phyloP scores from a whole-genome alignment of 2,797 vertebrate genomes.

The Sebastes trivittatus region DNA sequence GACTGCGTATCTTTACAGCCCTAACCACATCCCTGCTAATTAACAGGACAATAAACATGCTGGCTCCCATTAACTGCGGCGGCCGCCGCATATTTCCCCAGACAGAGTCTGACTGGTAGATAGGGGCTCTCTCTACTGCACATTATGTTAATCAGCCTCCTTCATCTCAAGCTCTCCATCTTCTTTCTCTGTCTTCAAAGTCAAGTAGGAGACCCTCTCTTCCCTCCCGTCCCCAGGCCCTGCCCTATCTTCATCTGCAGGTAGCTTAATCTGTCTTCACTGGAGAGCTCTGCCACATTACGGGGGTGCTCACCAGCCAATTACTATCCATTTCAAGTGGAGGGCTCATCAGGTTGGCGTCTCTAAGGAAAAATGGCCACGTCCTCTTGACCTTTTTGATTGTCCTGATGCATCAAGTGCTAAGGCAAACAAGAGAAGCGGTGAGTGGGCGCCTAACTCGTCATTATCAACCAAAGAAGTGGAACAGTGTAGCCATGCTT shows the following conservation, averaged over 20 bases:
- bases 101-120: conserved; percentile 60
- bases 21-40: conserved; percentile 73
- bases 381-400: conserved; percentile 67
- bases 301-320: conserved; percentile 58
- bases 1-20: conserved; percentile 54
- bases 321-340: conserved; percentile 63
- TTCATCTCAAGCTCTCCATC: conserved; percentile 54
- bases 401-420: conserved; percentile 48
- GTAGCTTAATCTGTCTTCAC: conserved; percentile 55
- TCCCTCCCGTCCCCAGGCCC: conserved; percentile 18
- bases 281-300: conserved; percentile 47
- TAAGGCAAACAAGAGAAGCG: conserved; percentile 51
- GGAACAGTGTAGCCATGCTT: conserved; percentile 53
- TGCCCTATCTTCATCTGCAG: conserved; percentile 52
- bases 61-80: conserved; percentile 70
- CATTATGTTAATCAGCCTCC: conserved; percentile 69
- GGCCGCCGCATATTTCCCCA: conserved; percentile 70
- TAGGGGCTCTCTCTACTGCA: conserved; percentile 44
- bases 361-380: conserved; percentile 32
- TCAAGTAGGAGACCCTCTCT: conserved; percentile 61
- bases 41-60: conserved; percentile 77
- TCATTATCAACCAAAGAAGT: conserved; percentile 47
- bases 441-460: conserved; percentile 40
- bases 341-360: conserved; percentile 42
- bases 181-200: conserved; percentile 64